Evolutionary conservation across 2,113 vertebrate genomes (phyloP).

Genomic region (Zapornia atra): DNA sequence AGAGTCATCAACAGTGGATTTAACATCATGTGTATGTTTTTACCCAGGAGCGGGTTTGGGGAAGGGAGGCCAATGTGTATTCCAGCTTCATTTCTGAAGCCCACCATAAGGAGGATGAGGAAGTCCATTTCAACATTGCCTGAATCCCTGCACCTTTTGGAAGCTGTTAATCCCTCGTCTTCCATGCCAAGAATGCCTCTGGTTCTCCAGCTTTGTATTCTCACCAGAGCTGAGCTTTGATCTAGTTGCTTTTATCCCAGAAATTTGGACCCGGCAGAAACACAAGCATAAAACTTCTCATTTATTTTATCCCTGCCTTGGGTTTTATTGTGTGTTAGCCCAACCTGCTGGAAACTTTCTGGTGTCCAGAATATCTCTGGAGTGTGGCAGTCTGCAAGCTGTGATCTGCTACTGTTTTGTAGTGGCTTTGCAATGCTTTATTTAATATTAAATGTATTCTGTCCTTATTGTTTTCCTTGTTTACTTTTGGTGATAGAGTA

Average conservation of each 20-base stretch:
- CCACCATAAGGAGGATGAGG: background rate
- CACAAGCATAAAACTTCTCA: background rate
- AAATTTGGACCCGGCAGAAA: background rate
- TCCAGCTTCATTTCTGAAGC: background rate
- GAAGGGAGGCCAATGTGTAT: background rate
- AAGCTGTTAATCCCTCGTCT: background rate
- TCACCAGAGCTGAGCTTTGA: background rate
- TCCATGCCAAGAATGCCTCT: background rate
- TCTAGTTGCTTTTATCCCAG: background rate
- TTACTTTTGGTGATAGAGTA: background rate
- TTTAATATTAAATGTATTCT: background rate
- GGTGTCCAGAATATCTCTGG: background rate
- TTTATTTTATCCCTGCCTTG: background rate
- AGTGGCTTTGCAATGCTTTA: background rate
- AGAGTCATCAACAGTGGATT: background rate
- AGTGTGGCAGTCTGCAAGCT: background rate
- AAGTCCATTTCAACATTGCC: background rate
- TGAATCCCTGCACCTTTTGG: background rate
- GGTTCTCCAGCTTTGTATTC: background rate
- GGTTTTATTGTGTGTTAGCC: background rate
- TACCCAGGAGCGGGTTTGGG: background rate
- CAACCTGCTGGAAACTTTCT: background rate
- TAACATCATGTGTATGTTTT: background rate
- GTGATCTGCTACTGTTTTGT: background rate
- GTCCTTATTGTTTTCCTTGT: background rate